Evolutionary conservation across 53 echinoderm and acorn worm species (phyloP), one percentile per base, ranked within the genome.

Genomic region (Glandiceps talaboti): DNA sequence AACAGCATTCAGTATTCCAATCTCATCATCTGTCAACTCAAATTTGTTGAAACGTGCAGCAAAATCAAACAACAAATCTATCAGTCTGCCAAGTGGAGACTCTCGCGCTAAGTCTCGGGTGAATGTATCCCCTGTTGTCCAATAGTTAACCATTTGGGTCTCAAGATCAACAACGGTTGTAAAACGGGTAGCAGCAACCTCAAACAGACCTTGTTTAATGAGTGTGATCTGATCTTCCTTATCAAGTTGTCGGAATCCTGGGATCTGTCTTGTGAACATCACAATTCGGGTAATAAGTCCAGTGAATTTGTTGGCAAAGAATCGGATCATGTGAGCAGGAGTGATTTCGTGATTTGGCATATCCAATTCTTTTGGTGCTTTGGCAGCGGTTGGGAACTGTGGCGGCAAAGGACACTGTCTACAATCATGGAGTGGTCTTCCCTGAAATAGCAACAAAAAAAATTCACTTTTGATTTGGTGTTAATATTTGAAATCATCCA

Each of bases 241-340:
- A 79, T 96, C 91, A 26, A 96, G 87, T 77, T 88, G 86, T 85
- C 92, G 93, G 87, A 96, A 96, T 64, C 93, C 93, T 0, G 97
- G 97, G 76, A 96, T 96, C 89, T 94, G 88, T 82, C 93, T 97
- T 30, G 94, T 86, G 89, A 97, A 97, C 85, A 88, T 93, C 81
- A 97, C 97, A 73, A 97, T 97, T 27, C 97, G 85, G 26, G 97
- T 97, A 84, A 97, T 97, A 81, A 93, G 97, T 74, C 93, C 91
- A 32, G 97, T 97, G 86, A 97, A 97, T 84, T 97, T 97, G 87
- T 87, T 94, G 81, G 97, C 93, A 89, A 97, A 97, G 84, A 97
- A 97, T 74, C 87, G 90, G 91, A 93, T 91, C 97, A 97, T 97
- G 83, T 89, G 90, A 75, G 85, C 85, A 75, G 94, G 87, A 79